Conservation (phyloP, 2,113 vertebrate species). For the Bufo bufo region DNA sequence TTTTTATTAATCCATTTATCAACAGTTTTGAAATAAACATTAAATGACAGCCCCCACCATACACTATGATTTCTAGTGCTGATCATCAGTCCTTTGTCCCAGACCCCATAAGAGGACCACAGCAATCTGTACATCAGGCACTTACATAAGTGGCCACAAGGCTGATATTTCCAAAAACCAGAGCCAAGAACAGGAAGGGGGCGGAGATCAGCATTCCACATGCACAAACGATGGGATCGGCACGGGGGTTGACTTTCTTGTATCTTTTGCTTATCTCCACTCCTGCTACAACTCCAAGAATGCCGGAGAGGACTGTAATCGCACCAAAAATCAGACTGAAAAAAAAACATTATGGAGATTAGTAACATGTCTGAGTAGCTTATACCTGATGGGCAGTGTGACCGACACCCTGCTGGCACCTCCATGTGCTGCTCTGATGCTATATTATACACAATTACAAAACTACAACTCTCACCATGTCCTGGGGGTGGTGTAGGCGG, state of each 20-base stretch:
- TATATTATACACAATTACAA: too few relatives aligned
- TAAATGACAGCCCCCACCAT: not conserved
- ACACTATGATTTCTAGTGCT: not conserved
- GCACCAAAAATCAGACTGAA: slow-evolving; percentile 81
- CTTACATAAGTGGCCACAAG: slow-evolving; percentile 87
- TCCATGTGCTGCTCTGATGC: too few relatives aligned
- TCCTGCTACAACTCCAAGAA: slow-evolving; percentile 83
- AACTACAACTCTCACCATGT: too few relatives aligned
- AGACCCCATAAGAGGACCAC: too few relatives aligned
- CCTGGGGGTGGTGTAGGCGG: too few relatives aligned
- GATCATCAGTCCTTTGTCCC: too few relatives aligned
- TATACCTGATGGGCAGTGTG: too few relatives aligned
- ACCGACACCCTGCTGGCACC: too few relatives aligned
- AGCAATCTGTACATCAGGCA: slow-evolving; percentile 8
- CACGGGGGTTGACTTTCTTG: slow-evolving; percentile 73
- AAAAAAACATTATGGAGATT: not conserved
- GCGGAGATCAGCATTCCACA: slow-evolving; percentile 80
- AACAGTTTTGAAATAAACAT: too few relatives aligned
- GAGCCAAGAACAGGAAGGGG: slow-evolving; percentile 85
- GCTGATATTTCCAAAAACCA: slow-evolving; percentile 79
- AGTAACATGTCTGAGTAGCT: not conserved
- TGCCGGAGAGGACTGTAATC: slow-evolving; percentile 81
- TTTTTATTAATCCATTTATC: too few relatives aligned
- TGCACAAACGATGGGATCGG: slow-evolving; percentile 87
- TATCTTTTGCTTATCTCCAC: slow-evolving; percentile 77